Evolutionary conservation across 2,888 invertebrate genomes (phyloP).

Genomic region (Mythimna albipuncta): DNA sequence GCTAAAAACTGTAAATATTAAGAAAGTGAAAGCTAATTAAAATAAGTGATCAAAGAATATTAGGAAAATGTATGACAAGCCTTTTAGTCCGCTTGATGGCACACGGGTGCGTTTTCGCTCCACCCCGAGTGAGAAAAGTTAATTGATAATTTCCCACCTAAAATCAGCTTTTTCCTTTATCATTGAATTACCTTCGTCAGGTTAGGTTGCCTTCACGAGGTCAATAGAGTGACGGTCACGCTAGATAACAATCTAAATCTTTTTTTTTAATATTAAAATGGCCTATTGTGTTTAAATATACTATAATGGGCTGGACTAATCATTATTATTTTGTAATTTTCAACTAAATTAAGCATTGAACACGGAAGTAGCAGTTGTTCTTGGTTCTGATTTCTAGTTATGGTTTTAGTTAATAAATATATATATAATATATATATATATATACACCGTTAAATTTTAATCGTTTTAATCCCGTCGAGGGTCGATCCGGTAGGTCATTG

Average conservation of each 20-base stretch:
- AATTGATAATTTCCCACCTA: too few species aligned
- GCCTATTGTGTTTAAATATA: background rate
- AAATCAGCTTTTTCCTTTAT: too few species aligned
- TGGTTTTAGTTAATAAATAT: too few species aligned
- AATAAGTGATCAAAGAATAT: conserved; percentile 13
- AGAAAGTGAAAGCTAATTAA: background rate
- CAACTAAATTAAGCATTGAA: background rate
- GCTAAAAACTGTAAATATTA: too few species aligned
- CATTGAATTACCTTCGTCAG: background rate
- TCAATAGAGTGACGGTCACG: conserved; percentile 29
- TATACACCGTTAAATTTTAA: too few species aligned
- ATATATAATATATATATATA: too few species aligned
- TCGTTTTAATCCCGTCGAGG: too few species aligned
- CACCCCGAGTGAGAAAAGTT: too few species aligned
- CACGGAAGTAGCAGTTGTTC: background rate
- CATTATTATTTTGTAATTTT: conserved; percentile 28
- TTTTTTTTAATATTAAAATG: conserved; percentile 1
- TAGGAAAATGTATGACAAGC: background rate
- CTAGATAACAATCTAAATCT: background rate
- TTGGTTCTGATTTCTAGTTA: background rate
- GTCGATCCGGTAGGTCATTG: too few species aligned
- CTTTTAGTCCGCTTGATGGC: background rate
- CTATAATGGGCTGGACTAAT: background rate
- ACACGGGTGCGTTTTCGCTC: too few species aligned
- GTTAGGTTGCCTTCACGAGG: background rate